Base-by-base conservation (phyloP, 2,888 invertebrate genomes). In the Allolobophora icterica region DNA sequence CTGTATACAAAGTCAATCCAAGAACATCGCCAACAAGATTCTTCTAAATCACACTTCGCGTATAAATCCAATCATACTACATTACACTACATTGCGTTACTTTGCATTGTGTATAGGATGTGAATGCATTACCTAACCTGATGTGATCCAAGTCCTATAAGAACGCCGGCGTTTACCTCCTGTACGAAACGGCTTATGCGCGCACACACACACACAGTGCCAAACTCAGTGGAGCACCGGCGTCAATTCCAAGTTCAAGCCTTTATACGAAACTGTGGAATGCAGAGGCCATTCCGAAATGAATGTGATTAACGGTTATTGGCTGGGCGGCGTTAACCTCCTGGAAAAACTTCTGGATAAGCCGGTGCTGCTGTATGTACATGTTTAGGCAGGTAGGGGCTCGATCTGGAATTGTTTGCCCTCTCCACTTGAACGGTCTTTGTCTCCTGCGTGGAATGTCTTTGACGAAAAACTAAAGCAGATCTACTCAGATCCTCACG, bases 351-450 rank as follows among this genome's bases (percentile, higher is more conserved):
- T 13, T 71, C 71, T 71, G 71, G 71, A n/a, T 71, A n/a, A 71
- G 71, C 71, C 71, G n/a, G n/a, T 30, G 71, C 71, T 13, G 1
- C 71, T 71, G 71, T 71, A 71, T n/a, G 71, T 71, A 11, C 71
- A 71, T 6, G 71, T 71, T 71, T n/a, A 71, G 71, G 8, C 71
- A 71, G 71, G 71, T n/a, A 71, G n/a, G 71, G n/a, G 71, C 71
- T 71, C 71, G 71, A 71, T 71, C 71, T 30, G 71, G 71, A 71
- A n/a, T 71, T 71, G 71, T 71, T 71, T 71, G 71, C 71, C 71
- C 71, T 71, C 30, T 71, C 71, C 71, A 71, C 71, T 71, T 71
- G 71, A 71, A 71, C n/a, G 30, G 71, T n/a, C 71, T 71, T 71
- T 71, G 71, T 71, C 71, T 71, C 71, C 71, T 71, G n/a, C n/a